phyloP scores from a whole-genome alignment of 2,113 vertebrate species.

The Hippocampus guttulatus region DNA sequence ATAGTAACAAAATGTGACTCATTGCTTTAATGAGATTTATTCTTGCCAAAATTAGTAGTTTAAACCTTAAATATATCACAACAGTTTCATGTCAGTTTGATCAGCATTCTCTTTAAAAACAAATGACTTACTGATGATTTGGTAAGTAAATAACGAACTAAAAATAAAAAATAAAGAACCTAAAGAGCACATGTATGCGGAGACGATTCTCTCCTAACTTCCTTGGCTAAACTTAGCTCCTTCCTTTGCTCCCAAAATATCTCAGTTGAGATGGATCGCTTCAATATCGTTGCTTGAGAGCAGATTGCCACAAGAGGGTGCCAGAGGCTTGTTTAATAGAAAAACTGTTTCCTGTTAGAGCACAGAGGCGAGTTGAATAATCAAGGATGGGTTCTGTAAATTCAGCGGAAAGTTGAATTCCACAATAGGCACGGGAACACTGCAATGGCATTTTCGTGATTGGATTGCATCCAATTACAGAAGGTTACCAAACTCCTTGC shows the following conservation, averaged over 20 bases:
- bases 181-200: too few relatives aligned
- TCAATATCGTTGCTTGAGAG: too few relatives aligned
- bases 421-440: background rate
- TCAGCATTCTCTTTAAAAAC: too few relatives aligned
- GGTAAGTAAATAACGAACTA: too few relatives aligned
- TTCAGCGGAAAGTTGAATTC: background rate
- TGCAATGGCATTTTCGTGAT: background rate
- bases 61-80: background rate
- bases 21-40: background rate
- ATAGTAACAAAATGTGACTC: background rate
- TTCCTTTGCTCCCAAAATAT: too few relatives aligned
- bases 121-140: too few relatives aligned
- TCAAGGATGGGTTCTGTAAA: background rate
- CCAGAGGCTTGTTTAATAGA: background rate
- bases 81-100: too few relatives aligned
- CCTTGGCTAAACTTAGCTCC: too few relatives aligned
- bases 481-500: slow-evolving; percentile 27
- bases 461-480: background rate
- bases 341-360: background rate
- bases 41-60: background rate
- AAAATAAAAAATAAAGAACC: too few relatives aligned
- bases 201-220: too few relatives aligned
- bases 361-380: background rate
- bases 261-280: too few relatives aligned
- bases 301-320: too few relatives aligned